A percentile compares a stretch with the other conserved stretches of the same genome.
Conservation (phyloP, 2,888 invertebrate species). For the Cantharis rufa region DNA sequence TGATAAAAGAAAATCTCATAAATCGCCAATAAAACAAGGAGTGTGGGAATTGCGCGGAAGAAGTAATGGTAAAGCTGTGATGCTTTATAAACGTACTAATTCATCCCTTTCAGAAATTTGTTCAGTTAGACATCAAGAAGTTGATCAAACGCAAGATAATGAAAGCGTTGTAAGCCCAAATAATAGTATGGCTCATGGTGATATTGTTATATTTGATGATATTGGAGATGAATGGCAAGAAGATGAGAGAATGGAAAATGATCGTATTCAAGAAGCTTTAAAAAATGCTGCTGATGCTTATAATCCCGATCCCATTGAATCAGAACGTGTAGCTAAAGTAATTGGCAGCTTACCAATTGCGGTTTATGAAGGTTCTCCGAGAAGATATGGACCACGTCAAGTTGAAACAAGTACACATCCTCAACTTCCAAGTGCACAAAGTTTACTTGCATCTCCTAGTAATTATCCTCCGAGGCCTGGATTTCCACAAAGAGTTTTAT, state of each 20-base stretch:
- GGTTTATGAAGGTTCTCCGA: constrained; percentile 89
- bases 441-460: constrained; percentile 66
- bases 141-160: constrained; percentile 51
- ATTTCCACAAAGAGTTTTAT: constrained; percentile 75
- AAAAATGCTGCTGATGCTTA: constrained; percentile 43
- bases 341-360: constrained; percentile 89
- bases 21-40: constrained; percentile 60
- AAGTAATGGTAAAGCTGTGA: constrained; percentile 48
- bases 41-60: constrained; percentile 64
- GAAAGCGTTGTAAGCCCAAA: constrained; percentile 60
- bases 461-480: constrained; percentile 82
- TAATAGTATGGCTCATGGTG: constrained; percentile 71
- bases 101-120: constrained; percentile 64
- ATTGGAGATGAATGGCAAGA: constrained; percentile 83
- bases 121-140: constrained; percentile 60
- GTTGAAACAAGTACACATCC: constrained; percentile 56
- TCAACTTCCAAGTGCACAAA: constrained; percentile 62
- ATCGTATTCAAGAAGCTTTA: constrained; percentile 30
- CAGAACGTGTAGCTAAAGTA: constrained; percentile 64
- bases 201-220: constrained; percentile 86
- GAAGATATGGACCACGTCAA: constrained; percentile 76
- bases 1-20: constrained; percentile 55
- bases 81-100: neutral
- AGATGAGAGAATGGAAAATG: constrained; percentile 46
- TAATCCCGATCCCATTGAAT: constrained; percentile 47